Evolutionary conservation across 2,888 invertebrate genomes (phyloP).

Genomic region (Calameuta pallipes): DNA sequence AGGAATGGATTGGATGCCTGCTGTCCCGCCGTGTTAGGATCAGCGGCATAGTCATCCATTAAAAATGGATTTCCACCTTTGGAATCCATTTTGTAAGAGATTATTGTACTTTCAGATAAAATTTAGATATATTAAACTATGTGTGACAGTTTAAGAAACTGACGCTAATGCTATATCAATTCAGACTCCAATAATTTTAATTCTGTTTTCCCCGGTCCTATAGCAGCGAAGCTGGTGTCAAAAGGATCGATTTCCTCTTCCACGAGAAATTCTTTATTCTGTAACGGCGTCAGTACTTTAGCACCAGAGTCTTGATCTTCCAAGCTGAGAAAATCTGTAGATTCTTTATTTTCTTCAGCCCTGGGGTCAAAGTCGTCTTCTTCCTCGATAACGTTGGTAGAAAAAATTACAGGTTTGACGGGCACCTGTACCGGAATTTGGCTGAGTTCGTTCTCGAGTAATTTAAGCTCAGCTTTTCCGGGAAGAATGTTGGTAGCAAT

Average conservation of each 20-base stretch:
- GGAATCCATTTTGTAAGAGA: conserved; percentile 68
- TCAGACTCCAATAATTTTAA: conserved; percentile 83
- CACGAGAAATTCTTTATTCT: conserved; percentile 55
- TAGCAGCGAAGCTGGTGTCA: conserved; percentile 82
- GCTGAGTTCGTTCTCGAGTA: conserved; percentile 81
- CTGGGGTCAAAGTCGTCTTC: conserved; percentile 70
- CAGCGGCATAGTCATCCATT: conserved; percentile 74
- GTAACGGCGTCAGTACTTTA: conserved; percentile 63
- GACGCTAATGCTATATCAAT: conserved; percentile 67
- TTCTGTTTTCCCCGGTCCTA: conserved; percentile 82
- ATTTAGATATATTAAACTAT: conserved; percentile 4
- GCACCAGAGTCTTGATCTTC: conserved; percentile 67
- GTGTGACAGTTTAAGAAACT: not conserved
- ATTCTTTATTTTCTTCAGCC: conserved; percentile 56
- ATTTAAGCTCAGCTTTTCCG: conserved; percentile 82
- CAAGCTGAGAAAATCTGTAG: conserved; percentile 66
- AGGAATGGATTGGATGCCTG: conserved; percentile 76
- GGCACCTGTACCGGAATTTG: conserved; percentile 66
- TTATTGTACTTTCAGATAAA: conserved; percentile 18
- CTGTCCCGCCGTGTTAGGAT: conserved; percentile 70
- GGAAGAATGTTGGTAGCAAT: conserved; percentile 81
- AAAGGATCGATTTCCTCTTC: conserved; percentile 79
- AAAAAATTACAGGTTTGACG: conserved; percentile 43
- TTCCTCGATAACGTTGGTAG: conserved; percentile 15
- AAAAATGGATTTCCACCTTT: conserved; percentile 82